Conservation (phyloP, 1,140 invertebrate genomes). For the Drosophila nannoptera region DNA sequence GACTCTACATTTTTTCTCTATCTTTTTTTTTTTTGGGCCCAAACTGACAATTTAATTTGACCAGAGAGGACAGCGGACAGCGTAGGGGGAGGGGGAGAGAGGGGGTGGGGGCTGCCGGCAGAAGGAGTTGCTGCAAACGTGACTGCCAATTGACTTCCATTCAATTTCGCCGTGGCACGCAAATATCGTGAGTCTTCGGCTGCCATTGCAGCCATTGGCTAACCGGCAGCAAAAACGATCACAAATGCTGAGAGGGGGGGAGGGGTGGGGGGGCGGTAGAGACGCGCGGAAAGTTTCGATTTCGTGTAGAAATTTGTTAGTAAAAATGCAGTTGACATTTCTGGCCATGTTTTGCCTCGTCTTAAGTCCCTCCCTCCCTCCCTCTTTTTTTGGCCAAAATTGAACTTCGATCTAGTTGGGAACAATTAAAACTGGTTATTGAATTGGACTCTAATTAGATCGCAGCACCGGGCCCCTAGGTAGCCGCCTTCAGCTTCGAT, state of each 20-base stretch:
- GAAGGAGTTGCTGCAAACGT: conserved; percentile 50
- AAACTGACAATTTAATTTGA: conserved; percentile 74
- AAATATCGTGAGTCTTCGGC: conserved; percentile 66
- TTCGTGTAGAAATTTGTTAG: conserved; percentile 56
- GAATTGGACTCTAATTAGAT: conserved; percentile 71
- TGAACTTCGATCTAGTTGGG: background rate
- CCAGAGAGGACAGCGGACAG: conserved; percentile 21
- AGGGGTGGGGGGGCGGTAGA: too few relatives aligned
- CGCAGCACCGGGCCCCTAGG: background rate
- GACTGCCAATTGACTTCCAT: conserved; percentile 76
- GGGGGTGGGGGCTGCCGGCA: conserved; percentile 23
- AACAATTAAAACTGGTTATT: conserved; percentile 43
- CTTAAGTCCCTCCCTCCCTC: background rate
- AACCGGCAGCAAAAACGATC: conserved; percentile 31
- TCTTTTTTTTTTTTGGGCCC: conserved; percentile 4
- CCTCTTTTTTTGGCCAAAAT: background rate
- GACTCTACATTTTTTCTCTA: background rate
- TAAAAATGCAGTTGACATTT: conserved; percentile 58
- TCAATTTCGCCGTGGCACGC: conserved; percentile 71
- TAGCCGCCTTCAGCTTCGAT: conserved; percentile 39
- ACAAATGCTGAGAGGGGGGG: too few relatives aligned
- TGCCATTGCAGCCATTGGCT: conserved; percentile 25
- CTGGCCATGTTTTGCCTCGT: conserved; percentile 43
- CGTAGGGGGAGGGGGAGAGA: background rate
- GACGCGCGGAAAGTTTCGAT: conserved; percentile 50